A percentile compares a stretch with the other conserved stretches of the same genome.
Evolutionary conservation across 2,797 vertebrate genomes (phyloP).

Genomic region (Manis crassicaudata): DNA sequence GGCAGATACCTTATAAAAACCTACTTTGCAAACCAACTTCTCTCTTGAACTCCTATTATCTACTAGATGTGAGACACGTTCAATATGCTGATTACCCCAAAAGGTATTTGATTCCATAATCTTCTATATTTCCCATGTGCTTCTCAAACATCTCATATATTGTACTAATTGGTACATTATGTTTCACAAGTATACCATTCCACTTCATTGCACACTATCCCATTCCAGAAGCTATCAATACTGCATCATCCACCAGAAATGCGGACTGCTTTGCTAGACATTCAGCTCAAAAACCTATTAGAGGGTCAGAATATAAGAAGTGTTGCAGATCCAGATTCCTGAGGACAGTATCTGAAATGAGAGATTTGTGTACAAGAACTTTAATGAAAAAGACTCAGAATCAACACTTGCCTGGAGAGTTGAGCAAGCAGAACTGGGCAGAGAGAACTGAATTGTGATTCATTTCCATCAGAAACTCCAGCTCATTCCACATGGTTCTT

Average conservation of each 20-base stretch:
- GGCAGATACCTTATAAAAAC: background rate
- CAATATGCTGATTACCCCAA: background rate
- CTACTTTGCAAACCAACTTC: background rate
- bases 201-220: background rate
- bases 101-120: background rate
- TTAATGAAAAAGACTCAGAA: background rate
- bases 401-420: too few relatives aligned
- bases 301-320: background rate
- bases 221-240: background rate
- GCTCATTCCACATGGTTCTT: rapidly evolving
- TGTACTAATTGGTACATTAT: background rate
- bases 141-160: background rate
- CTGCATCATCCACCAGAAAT: background rate
- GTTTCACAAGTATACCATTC: background rate
- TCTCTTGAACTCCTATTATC: background rate
- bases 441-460: background rate
- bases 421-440: background rate
- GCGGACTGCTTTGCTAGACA: background rate
- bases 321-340: background rate
- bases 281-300: background rate
- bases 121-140: background rate
- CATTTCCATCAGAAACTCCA: background rate
- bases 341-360: background rate
- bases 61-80: background rate
- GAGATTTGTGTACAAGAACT: background rate